phyloP scores from a whole-genome alignment of 2,888 invertebrate genomes.

The Ophioninae sp. region DNA sequence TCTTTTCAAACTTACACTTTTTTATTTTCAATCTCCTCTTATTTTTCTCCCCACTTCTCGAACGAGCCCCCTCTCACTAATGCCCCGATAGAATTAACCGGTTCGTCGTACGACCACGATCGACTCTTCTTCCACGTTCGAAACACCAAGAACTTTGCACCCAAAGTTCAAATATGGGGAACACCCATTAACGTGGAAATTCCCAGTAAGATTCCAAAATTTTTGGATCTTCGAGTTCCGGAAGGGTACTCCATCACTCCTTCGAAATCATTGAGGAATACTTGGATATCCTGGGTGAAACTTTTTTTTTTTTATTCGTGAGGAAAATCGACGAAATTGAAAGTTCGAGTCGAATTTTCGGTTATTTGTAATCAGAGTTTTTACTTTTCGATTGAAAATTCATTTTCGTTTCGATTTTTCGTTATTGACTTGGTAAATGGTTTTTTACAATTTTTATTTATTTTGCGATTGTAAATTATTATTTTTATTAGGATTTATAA shows the following conservation, averaged over 20 bases:
- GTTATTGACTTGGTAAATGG: not conserved
- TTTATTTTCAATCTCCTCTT: not conserved
- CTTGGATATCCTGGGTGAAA: slow-evolving; percentile 36
- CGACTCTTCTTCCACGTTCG: slow-evolving; percentile 35
- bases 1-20: not conserved
- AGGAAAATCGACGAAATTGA: slow-evolving; percentile 2
- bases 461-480: no score
- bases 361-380: no score
- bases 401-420: no score
- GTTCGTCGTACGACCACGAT: slow-evolving; percentile 12
- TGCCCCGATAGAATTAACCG: not conserved
- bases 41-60: not conserved
- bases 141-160: not conserved
- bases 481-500: no score
- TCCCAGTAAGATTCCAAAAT: slow-evolving; percentile 2
- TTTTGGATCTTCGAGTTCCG: slow-evolving; percentile 2
- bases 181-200: not conserved
- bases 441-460: no score
- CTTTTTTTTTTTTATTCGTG: slow-evolving; percentile 8
- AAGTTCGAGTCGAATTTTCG: not conserved
- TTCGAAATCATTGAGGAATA: slow-evolving; percentile 9
- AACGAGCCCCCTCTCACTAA: not conserved
- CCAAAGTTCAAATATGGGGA: not conserved
- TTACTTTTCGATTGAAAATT: no score
- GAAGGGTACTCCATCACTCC: slow-evolving; percentile 18